Base-by-base conservation (phyloP, 2,113 vertebrate genomes). In the Dinomys branickii region DNA sequence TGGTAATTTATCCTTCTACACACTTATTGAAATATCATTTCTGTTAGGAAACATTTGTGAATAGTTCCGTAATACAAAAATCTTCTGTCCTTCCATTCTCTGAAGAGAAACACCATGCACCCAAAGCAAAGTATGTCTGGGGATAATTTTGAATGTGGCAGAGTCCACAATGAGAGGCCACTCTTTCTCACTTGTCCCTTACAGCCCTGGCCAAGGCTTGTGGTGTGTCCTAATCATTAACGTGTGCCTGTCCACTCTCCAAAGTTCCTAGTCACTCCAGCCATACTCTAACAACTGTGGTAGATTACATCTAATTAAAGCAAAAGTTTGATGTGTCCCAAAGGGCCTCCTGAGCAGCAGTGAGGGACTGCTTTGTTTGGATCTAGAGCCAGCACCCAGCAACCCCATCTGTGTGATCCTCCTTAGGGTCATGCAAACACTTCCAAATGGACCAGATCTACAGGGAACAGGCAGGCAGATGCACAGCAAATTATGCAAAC, bases 401-500 rank as follows among this genome's bases (percentile, higher is more conserved):
- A 35, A 20, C 35, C 35, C 35, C 33, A 3, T 9, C 17, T 38
- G 24, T 5, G 35, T 13, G 82, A 47, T 65, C 63, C 77, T 47
- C 59, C 47, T 65, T 69, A 95, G 24, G 38, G 9, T 17, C 20
- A 75, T 20, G 38, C 44, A 84, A 83, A 8, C 0, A 0, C 69
- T 75, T 94, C 47, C 93, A 83, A 97, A 41, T 54, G 85, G 65
- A 58, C 33, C 82, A 94, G 26, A 44, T 26, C 88, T 89, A n/a
- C 50, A 61, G 96, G 80, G 5, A 44, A 65, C 30, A 84, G 35
- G 52, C 12, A 84, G 33, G 85, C 50, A 61, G 38, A 67, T 30
- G n/a, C 58, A 33, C 92, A 85, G 24, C 50, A 19, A 97, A 80
- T 65, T 94, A 63, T 41, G 97, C 94, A 85, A 85, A 97, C 78